phyloP scores from a whole-genome alignment of 2,888 invertebrate genomes.

The Harpagoxenus sublaevis region DNA sequence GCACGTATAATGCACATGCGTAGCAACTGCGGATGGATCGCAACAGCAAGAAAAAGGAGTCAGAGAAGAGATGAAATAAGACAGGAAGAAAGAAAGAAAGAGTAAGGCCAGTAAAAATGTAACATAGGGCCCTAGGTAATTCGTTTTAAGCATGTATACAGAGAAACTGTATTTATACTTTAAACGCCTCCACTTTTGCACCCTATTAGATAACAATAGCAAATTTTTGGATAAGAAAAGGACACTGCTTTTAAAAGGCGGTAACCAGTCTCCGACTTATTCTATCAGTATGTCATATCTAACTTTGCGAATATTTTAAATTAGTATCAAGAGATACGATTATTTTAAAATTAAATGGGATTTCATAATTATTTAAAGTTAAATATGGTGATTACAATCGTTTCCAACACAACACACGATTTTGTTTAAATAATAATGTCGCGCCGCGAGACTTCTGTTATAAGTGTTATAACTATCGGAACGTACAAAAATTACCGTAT shows the following conservation, averaged over 20 bases:
- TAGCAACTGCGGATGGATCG: conserved; percentile 72
- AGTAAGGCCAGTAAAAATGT: conserved; percentile 7
- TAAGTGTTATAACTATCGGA: background rate
- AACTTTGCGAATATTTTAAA: conserved; percentile 10
- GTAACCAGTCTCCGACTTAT: conserved; percentile 28
- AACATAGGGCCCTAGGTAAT: conserved; percentile 47
- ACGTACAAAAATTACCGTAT: background rate
- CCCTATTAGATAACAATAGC: conserved; percentile 62
- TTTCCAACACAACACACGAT: background rate
- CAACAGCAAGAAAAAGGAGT: conserved; percentile 52
- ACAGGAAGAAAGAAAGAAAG: conserved; percentile 25
- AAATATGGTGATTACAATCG: background rate
- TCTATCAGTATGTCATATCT: background rate
- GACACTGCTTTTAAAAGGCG: conserved; percentile 61
- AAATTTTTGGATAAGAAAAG: conserved; percentile 62
- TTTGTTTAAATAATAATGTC: background rate
- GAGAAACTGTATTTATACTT: conserved; percentile 56
- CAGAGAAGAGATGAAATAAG: conserved; percentile 39
- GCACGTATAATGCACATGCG: conserved; percentile 75
- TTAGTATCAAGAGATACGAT: background rate
- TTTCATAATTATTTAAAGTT: background rate
- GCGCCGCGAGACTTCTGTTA: background rate
- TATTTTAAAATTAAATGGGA: background rate
- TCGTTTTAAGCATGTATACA: conserved; percentile 53
- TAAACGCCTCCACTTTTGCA: conserved; percentile 54